Evolutionary conservation across 2,113 vertebrate genomes (phyloP), one percentile per base, ranked within the genome.

Genomic region (Carassius carassius): DNA sequence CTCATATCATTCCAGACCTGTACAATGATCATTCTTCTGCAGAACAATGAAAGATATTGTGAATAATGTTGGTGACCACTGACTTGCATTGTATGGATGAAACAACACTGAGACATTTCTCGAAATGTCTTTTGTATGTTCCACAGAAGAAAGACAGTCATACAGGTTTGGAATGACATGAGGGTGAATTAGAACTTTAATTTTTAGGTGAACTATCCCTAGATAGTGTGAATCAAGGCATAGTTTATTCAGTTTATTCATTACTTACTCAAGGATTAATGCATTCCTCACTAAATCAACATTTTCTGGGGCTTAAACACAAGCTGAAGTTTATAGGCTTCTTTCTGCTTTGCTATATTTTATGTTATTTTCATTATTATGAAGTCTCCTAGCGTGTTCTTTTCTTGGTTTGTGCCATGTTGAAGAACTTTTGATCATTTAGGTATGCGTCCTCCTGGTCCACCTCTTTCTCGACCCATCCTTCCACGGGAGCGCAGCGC

Each of bases 391-490:
- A 17, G 29, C 7, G 3, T 35, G 12, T 35, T 1, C 51, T 44
- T 76, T 10, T 76, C 4, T 56, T 35, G 51, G n/a, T 41, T 21
- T 49, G 8, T 74, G 16, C 19, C 0, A 17, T 77, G 13, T 17
- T 84, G 13, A 77, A 25, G 16, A 67, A 25, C 11, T 37, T 35
- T 19, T 25, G 32, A 60, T 9, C 10, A 14, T 74, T 89, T 25
- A 98, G 97, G 97, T 78, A 92, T 97, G 91, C 96, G 98, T 89
- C 97, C 98, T 89, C 97, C 97, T n/a, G 98, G 98, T 69, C 98
- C 98, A 84, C 97, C 97, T 7, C 93, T 99, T 87, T 95, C 96
- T 86, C 96, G 97, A 89, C 97, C 97, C 77, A 92, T 99, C 90
- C 96, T 99, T 78, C 97, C 98, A 65, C 94, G 95, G 92, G 97